phyloP scores from a whole-genome alignment of 2,113 vertebrate species.

The Baryphthengus martii region DNA sequence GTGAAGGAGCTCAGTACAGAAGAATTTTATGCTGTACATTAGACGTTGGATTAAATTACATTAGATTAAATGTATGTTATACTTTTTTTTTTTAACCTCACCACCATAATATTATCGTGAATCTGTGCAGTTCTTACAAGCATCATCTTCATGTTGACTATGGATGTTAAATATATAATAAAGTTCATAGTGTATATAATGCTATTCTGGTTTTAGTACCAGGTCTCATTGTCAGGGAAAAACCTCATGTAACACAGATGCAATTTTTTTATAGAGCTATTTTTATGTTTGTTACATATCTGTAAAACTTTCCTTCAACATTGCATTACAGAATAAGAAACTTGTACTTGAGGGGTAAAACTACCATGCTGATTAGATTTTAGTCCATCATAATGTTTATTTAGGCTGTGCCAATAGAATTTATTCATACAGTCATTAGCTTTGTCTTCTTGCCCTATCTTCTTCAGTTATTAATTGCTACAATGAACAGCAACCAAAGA shows the following conservation, averaged over 20 bases:
- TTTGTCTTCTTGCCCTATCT: conserved; percentile 21
- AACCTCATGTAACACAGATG: not conserved
- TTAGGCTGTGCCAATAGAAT: not conserved
- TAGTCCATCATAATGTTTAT: not conserved
- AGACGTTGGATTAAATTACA: not conserved
- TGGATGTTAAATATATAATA: not conserved
- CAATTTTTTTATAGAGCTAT: not conserved
- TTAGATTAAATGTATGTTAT: not conserved
- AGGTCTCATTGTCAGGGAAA: not conserved
- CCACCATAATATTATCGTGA: not conserved
- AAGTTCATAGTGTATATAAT: not conserved
- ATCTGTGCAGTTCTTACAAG: not conserved
- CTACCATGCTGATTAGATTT: not conserved
- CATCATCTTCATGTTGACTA: not conserved
- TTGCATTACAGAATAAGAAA: not conserved
- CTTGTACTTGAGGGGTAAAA: not conserved
- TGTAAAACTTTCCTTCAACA: not conserved
- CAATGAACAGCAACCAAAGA: not conserved
- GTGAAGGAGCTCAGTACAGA: not conserved
- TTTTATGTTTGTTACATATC: not conserved
- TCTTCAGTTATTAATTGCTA: not conserved
- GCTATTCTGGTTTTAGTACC: not conserved
- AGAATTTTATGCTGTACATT: not conserved
- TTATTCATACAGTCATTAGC: conserved; percentile 21
- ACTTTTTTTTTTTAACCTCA: not conserved